Percentiles rank a stretch among this genome's conserved stretches.
phyloP scores from a whole-genome alignment of 2,888 invertebrate genomes.

The Erebia palarica region DNA sequence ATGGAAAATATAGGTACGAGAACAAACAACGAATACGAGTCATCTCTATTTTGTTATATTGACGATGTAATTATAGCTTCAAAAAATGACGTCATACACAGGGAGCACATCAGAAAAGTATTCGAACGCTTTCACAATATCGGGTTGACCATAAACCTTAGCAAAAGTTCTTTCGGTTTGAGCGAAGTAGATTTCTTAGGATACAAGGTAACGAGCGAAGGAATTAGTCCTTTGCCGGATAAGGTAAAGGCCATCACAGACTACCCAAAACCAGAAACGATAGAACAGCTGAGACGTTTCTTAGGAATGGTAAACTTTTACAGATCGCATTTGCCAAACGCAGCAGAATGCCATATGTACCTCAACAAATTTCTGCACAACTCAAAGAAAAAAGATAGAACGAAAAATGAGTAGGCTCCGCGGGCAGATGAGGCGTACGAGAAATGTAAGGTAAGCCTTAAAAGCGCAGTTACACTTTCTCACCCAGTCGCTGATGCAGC shows the following conservation, averaged over 20 bases:
- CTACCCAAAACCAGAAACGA: conserved; percentile 12
- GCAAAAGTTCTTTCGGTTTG: conserved; percentile 32
- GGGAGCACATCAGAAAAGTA: conserved; percentile 32
- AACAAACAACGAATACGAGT: neutral
- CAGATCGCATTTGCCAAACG: conserved; percentile 24
- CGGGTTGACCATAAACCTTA: conserved; percentile 34
- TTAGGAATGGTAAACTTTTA: conserved; percentile 37
- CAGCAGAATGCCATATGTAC: neutral
- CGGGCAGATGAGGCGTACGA: conserved; percentile 40
- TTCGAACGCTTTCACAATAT: conserved; percentile 35
- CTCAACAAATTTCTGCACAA: conserved; percentile 32
- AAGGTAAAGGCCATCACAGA: conserved; percentile 4
- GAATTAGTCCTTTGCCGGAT: conserved; percentile 17
- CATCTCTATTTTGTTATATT: conserved; percentile 46
- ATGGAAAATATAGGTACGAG: conserved; percentile 30
- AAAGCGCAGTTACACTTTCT: conserved; percentile 41
- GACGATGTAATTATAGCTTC: conserved; percentile 48
- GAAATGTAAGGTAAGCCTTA: conserved; percentile 39
- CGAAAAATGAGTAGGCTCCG: conserved; percentile 37
- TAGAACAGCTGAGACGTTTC: conserved; percentile 29
- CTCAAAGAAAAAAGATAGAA: conserved; percentile 41
- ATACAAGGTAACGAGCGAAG: conserved; percentile 27
- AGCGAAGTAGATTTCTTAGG: conserved; percentile 39
- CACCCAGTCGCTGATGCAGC: conserved; percentile 43
- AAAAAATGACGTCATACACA: conserved; percentile 31